Evolutionary conservation across 2,797 vertebrate species (phyloP).

Genomic region (Scleropages formosus): DNA sequence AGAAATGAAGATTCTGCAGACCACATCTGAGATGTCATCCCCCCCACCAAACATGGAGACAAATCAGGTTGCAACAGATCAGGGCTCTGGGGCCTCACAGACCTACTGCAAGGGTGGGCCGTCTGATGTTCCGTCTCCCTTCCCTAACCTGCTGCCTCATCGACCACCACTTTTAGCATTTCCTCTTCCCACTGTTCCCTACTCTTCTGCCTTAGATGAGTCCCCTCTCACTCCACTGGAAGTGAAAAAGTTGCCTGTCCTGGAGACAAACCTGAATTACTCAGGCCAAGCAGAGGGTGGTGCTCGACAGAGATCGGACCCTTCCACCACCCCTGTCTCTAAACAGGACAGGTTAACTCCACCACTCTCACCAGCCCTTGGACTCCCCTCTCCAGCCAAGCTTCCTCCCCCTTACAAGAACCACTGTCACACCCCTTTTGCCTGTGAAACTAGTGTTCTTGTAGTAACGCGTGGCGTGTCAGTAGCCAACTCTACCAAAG

Average conservation of each 20-base stretch:
- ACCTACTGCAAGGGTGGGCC: conserved; percentile 63
- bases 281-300: conserved; percentile 75
- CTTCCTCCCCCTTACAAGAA: conserved; percentile 67
- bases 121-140: conserved; percentile 88
- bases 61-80: conserved; percentile 35
- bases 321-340: conserved; percentile 77
- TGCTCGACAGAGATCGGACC: conserved; percentile 76
- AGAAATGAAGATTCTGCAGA: conserved; percentile 51
- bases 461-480: conserved; percentile 58
- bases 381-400: conserved; percentile 39
- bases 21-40: background rate
- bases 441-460: conserved; percentile 71
- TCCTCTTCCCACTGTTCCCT: conserved; percentile 87
- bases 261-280: conserved; percentile 92
- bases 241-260: conserved; percentile 93
- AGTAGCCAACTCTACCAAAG: conserved; percentile 61
- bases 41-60: conserved; percentile 65
- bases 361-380: conserved; percentile 78
- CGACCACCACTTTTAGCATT: conserved; percentile 92
- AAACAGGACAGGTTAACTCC: conserved; percentile 80
- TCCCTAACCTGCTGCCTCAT: conserved; percentile 91
- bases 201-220: conserved; percentile 92
- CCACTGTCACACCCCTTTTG: conserved; percentile 81
- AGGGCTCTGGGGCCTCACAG: conserved; percentile 28
- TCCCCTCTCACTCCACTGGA: conserved; percentile 92